Base-by-base conservation (phyloP, 2,113 vertebrate genomes). In the Hypocryptadius cinnamomeus region DNA sequence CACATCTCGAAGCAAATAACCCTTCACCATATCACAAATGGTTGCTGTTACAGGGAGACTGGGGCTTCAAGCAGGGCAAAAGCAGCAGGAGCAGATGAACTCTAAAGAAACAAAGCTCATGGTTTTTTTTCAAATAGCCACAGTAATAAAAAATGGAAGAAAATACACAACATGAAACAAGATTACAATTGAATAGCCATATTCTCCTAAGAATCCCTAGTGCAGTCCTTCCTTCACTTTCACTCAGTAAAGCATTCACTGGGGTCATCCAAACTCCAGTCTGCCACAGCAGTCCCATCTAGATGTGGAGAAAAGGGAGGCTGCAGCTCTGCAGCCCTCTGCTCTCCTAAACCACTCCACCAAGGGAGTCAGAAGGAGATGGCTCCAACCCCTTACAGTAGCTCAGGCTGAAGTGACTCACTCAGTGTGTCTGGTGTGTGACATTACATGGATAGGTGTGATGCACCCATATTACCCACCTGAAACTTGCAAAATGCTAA, bases 1-100 rank as follows among this genome's bases (percentile, higher is more conserved):
- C 37, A 50, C 22, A 18, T 51, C 81, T 33, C n/a, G 35, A 80
- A 89, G 81, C 48, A 93, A 95, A 82, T 66, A 90, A 82, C 73
- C 48, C 48, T 65, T 81, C 45, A 60, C 68, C 79, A 39, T 63
- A 71, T 53, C 85, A 74, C 33, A 72, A 74, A 83, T 37, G 25
- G 59, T 63, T 90, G 69, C 91, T 90, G 50, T 57, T 89, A 70
- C 18, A 30, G 63, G 22, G 51, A 86, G 54, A 80, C 0, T 44
- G 63, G 30, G 53, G 71, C 60, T 85, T 96, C 95, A 93, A 86
- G 56, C 87, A 53, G 83, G 48, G 92, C 50, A 76, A 77, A 90
- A 94, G 15, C 91, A 94, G 96, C 92, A 92, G 92, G 91, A 92
- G 51, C 17, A 61, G n/a, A 79, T 22, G 84, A 92, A 87, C 68